A percentile compares a stretch with the other conserved stretches of the same genome.
Conservation (phyloP, 2,113 vertebrate genomes). For the Ardeotis arabs region DNA sequence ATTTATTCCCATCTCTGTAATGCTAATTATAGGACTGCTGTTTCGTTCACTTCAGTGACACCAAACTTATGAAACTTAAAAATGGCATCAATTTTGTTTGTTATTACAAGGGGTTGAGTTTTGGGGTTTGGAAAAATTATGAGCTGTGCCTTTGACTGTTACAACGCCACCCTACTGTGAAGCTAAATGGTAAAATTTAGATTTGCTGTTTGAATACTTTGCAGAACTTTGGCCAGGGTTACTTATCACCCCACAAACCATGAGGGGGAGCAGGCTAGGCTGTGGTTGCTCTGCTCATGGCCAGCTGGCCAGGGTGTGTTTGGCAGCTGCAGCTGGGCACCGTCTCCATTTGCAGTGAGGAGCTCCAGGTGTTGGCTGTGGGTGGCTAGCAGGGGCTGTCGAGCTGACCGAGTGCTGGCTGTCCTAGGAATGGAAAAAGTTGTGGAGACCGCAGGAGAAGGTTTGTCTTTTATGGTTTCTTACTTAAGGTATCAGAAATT, state of each 20-base stretch:
- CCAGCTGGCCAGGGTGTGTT: background rate
- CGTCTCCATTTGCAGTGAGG: background rate
- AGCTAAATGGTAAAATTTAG: background rate
- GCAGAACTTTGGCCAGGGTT: background rate
- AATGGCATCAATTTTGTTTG: background rate
- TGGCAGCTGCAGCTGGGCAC: background rate
- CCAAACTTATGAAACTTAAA: background rate
- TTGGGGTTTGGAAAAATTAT: background rate
- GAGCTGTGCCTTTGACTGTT: background rate
- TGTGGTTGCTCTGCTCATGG: background rate
- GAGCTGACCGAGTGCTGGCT: accelerated
- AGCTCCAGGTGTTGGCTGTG: background rate
- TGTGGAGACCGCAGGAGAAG: background rate
- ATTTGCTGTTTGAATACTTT: background rate
- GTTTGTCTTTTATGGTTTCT: background rate
- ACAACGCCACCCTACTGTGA: background rate
- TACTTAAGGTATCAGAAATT: background rate
- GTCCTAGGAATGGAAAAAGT: background rate
- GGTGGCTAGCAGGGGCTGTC: background rate
- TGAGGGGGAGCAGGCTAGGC: accelerated
- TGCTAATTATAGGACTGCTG: background rate
- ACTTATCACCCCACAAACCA: accelerated
- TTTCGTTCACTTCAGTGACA: background rate
- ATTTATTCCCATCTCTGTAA: background rate
- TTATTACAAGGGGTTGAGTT: background rate